Evolutionary conservation across 1,140 invertebrate species (phyloP).

Genomic region (Nasonia longicornis): DNA sequence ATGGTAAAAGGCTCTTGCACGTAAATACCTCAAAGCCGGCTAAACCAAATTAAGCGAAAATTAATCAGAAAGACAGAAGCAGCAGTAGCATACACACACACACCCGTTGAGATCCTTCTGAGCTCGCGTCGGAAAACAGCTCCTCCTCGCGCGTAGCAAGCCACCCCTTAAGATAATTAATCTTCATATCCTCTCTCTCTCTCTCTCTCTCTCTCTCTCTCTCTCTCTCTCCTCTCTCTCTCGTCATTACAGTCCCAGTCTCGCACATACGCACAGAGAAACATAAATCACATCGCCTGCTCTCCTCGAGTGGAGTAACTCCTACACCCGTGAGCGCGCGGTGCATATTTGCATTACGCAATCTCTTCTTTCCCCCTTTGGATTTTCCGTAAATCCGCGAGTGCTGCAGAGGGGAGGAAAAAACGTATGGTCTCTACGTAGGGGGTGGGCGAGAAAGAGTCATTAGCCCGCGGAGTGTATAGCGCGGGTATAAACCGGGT

Average conservation of each 20-base stretch:
- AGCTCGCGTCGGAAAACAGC: not conserved
- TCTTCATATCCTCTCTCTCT: constrained; percentile 17
- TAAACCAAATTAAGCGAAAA: constrained; percentile 21
- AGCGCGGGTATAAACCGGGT: constrained; percentile 50
- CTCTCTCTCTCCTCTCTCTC: not conserved
- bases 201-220: no score
- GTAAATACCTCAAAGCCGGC: constrained; percentile 17
- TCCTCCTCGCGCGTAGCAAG: not conserved
- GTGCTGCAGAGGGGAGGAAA: not conserved
- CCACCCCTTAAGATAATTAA: constrained; percentile 37
- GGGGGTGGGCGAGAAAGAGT: constrained; percentile 43
- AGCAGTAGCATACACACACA: not conserved
- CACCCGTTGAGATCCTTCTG: not conserved
- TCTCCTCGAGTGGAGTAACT: not conserved
- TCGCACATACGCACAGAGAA: constrained; percentile 23
- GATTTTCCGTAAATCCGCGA: constrained; percentile 7
- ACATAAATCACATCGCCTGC: constrained; percentile 33
- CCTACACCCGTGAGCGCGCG: not conserved
- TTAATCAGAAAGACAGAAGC: constrained; percentile 25
- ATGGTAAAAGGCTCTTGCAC: not conserved
- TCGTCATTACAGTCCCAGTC: constrained; percentile 4
- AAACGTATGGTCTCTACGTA: not conserved
- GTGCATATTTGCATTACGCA: not conserved
- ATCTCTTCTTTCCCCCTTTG: not conserved
- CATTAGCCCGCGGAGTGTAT: constrained; percentile 49